These are phyloP conservation scores for Anoplopoma fimbria DNA, from an alignment of 2,113 vertebrate genomes.

Conservation along the genomic window DNA sequence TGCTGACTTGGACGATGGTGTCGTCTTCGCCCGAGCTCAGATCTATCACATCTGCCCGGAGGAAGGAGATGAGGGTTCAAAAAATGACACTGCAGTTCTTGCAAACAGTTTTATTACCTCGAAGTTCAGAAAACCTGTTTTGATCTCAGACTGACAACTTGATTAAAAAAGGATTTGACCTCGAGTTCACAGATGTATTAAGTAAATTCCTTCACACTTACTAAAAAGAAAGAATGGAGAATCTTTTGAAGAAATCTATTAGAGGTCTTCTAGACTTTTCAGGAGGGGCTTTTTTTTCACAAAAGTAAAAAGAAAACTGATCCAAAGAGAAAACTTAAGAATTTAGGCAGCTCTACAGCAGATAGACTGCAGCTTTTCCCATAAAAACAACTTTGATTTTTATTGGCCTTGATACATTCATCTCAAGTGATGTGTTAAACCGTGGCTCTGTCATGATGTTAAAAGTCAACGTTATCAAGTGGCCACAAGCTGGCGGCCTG, in stretches of 20 bases:
- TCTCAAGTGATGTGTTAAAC: constrained; percentile 4
- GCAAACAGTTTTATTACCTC: not conserved
- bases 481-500: constrained; percentile 65
- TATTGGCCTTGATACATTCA: not conserved
- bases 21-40: constrained; percentile 91
- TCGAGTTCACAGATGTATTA: not conserved
- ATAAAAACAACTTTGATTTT: not conserved
- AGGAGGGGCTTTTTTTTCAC: not conserved
- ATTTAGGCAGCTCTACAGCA: not conserved
- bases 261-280: not conserved
- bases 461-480: constrained; percentile 45
- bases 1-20: constrained; percentile 81
- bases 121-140: not conserved
- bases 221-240: not conserved
- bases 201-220: not conserved
- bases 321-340: not conserved
- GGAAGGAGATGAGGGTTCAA: not conserved
- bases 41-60: constrained; percentile 77
- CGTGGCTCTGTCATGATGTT: not conserved
- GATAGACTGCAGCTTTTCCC: not conserved
- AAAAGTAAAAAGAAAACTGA: not conserved
- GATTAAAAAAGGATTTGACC: not conserved
- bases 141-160: not conserved
- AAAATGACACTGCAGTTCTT: not conserved
- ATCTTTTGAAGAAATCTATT: no score